These are phyloP conservation scores for Leptinotarsa peninsularis DNA, from an alignment of 2,888 invertebrate genomes.

Conservation along the genomic window DNA sequence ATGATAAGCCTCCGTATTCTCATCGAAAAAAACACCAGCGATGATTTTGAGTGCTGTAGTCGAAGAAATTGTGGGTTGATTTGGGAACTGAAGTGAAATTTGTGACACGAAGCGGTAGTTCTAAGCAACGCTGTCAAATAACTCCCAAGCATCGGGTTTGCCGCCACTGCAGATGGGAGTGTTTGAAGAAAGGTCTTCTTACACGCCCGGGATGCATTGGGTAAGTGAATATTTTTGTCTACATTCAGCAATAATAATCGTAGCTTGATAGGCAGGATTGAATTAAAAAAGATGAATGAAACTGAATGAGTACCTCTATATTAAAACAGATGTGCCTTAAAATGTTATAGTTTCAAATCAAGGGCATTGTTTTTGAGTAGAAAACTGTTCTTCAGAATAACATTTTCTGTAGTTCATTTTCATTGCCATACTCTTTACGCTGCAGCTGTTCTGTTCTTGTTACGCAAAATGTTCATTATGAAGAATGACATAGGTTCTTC, in stretches of 20 bases:
- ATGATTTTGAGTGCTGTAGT: conserved; percentile 16
- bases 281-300: too few relatives aligned
- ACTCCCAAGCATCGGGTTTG: conserved; percentile 57
- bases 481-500: too few relatives aligned
- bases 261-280: background rate
- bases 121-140: conserved; percentile 54
- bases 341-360: too few relatives aligned
- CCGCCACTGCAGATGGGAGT: conserved; percentile 87
- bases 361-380: too few relatives aligned
- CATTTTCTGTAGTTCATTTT: too few relatives aligned
- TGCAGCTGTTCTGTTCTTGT: too few relatives aligned
- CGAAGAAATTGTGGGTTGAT: background rate
- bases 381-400: too few relatives aligned
- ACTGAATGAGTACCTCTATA: too few relatives aligned
- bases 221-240: conserved; percentile 68
- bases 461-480: too few relatives aligned
- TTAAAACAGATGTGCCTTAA: too few relatives aligned
- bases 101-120: conserved; percentile 61
- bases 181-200: conserved; percentile 83
- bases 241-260: background rate
- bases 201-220: conserved; percentile 92
- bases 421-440: too few relatives aligned
- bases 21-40: conserved; percentile 27
- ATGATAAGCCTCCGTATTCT: conserved; percentile 25
- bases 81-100: conserved; percentile 25